Base-by-base conservation (phyloP, 2,888 invertebrate species). In the Drosophila atripex region DNA sequence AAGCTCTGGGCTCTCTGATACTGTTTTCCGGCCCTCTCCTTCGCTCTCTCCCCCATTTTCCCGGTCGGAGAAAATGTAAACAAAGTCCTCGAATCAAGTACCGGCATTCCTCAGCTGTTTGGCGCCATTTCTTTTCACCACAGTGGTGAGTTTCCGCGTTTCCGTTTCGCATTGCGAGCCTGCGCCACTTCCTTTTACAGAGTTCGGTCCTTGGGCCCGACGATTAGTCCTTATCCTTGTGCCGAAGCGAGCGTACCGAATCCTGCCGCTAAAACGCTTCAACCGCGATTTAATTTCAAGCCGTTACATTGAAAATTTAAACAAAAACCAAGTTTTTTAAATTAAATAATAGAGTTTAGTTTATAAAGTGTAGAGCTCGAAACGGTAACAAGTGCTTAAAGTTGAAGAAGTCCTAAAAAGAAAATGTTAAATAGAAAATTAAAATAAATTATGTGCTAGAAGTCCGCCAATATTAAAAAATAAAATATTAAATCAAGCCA, bases 201-300 rank as follows among this genome's bases (percentile, higher is more conserved):
- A 55, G 43, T 39, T 35, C 21, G 45, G 45, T 28, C 50, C 32
- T 43, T 28, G 56, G 45, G 8, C n/a, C 38, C 38, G 66, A 35
- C 64, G 43, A 78, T 35, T 72, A 88, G 85, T 88, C 88, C 80
- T 79, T 85, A 76, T 80, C 77, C 69, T 73, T 74, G 71, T 78
- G 86, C 80, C 86, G 80, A 79, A 69, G 86, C 76, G 87, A 75
- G 57, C 80, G 80, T 43, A 73, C 43, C 43, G 12, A 76, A 76
- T 73, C 80, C 73, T 71, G 54, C 45, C 59, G 70, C 57, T 7
- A 8, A 12, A 5, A 18, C 41, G 46, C 49, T 28, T 16, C 28
- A 28, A 18, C n/a, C 57, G 65, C 66, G 66, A 43, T 16, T 21
- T 35, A 35, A 21, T 35, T 60, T 49, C 21, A 43, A 52, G 38